phyloP scores from a whole-genome alignment of 2,113 vertebrate genomes.

The Urocynchramus pylzowi region DNA sequence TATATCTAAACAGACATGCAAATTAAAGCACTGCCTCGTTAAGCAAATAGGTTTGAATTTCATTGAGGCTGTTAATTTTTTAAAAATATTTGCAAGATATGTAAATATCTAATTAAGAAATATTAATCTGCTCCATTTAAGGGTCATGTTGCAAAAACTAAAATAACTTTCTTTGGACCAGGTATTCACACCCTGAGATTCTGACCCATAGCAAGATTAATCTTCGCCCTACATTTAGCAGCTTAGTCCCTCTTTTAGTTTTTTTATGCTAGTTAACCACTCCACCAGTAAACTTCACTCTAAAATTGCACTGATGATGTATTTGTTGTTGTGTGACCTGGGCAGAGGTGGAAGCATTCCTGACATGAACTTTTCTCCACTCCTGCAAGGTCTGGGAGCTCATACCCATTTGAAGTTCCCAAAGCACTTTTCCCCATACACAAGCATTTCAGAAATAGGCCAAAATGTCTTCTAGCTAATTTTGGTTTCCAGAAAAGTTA shows the following conservation, averaged over 20 bases:
- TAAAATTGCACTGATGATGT: neutral
- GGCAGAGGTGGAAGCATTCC: neutral
- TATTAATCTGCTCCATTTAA: neutral
- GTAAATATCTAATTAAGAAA: neutral
- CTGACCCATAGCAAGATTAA: neutral
- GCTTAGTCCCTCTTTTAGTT: neutral
- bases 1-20: neutral
- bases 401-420: neutral
- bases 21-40: neutral
- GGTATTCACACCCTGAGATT: neutral
- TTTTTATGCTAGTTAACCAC: neutral
- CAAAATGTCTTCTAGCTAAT: constrained; percentile 39
- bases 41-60: neutral
- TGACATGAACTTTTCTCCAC: neutral
- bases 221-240: neutral
- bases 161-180: neutral
- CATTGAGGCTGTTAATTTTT: neutral
- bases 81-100: neutral
- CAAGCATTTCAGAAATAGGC: constrained; percentile 18
- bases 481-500: constrained; percentile 52
- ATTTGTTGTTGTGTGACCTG: neutral
- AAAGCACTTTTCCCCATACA: neutral
- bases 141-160: neutral
- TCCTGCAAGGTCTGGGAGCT: neutral
- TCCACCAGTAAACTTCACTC: neutral